Evolutionary conservation across 2,888 invertebrate species (phyloP).

Genomic region (Drosophila affinis): DNA sequence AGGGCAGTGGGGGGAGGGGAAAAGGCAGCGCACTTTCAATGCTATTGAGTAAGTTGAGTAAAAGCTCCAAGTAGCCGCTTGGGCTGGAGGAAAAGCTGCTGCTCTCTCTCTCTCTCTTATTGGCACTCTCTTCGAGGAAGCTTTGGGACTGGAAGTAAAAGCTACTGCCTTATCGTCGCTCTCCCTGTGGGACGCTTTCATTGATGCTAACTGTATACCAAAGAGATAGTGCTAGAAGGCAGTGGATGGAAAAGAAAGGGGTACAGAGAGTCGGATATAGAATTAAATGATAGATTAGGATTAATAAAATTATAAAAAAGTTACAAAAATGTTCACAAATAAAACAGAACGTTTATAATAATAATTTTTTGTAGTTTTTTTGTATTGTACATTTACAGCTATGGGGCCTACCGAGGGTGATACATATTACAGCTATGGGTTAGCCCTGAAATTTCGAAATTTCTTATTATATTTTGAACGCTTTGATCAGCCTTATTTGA

Average conservation of each 20-base stretch:
- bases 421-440: too few species aligned
- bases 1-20: neutral
- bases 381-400: too few species aligned
- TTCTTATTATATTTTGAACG: too few species aligned
- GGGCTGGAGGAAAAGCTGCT: slow-evolving; percentile 57
- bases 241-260: neutral
- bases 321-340: neutral
- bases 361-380: too few species aligned
- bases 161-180: slow-evolving; percentile 8
- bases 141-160: slow-evolving; percentile 60
- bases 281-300: neutral
- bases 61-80: slow-evolving; percentile 63
- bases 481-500: too few species aligned
- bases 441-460: too few species aligned
- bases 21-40: slow-evolving; percentile 28
- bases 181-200: neutral
- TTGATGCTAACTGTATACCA: neutral
- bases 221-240: neutral
- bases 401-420: too few species aligned
- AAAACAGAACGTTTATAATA: neutral
- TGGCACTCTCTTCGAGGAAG: slow-evolving; percentile 14
- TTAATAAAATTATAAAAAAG: neutral
- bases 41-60: slow-evolving; percentile 54
- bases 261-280: neutral
- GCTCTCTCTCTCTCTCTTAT: slow-evolving; percentile 7